These are phyloP conservation scores for Apodemus speciosus DNA, from an alignment of 2,113 vertebrate genomes.

Conservation along the genomic window DNA sequence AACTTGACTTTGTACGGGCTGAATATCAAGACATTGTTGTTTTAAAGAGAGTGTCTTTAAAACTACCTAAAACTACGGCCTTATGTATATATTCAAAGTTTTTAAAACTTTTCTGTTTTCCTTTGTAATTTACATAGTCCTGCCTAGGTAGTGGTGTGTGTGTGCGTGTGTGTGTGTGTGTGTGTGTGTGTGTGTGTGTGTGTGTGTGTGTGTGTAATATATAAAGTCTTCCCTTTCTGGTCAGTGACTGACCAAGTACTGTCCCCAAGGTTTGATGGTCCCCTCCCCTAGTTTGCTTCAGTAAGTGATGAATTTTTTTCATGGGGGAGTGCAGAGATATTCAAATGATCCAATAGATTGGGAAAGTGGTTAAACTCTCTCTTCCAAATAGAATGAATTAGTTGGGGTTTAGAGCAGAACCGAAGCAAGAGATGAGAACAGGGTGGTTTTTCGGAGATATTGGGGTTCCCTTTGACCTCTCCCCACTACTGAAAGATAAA, in stretches of 20 bases:
- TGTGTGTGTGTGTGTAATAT: neutral
- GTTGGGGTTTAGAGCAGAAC: neutral
- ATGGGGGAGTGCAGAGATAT: neutral
- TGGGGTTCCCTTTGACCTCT: neutral
- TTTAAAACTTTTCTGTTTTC: constrained; percentile 40
- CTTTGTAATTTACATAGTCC: constrained; percentile 5
- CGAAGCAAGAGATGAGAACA: neutral
- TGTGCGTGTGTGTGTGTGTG: neutral
- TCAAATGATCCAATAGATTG: neutral
- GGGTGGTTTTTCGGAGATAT: neutral
- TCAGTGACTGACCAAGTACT: constrained; percentile 12
- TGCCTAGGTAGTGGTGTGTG: neutral
- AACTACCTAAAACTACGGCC: neutral
- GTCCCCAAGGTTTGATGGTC: neutral
- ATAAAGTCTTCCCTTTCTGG: neutral
- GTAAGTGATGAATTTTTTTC: neutral
- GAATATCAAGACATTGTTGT: neutral
- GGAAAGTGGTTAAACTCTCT: constrained; percentile 9
- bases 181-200: neutral
- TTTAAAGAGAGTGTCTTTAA: neutral
- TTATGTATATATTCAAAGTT: neutral
- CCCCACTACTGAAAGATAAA: neutral
- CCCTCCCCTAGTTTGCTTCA: neutral
- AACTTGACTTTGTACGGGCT: constrained; percentile 20
- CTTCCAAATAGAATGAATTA: neutral